Base-by-base conservation (phyloP, 2,113 vertebrate species). In the Ptilorrhoa leucosticta region DNA sequence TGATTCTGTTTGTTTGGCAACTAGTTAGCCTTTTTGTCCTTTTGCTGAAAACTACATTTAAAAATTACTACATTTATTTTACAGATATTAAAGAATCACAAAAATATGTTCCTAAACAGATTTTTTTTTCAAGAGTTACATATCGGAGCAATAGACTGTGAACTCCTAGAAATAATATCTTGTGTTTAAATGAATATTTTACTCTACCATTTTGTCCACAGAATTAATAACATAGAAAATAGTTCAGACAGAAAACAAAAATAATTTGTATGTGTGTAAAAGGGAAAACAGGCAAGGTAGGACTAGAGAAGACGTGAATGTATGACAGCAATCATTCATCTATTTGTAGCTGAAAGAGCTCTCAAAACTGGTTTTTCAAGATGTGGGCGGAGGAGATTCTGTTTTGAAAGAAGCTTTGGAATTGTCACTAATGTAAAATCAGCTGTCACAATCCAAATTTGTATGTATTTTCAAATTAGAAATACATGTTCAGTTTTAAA, bases 281-380 rank as follows among this genome's bases (percentile, higher is more conserved):
- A 79, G 37, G 79, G 37, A 81, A 94, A 85, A 64, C 27, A 84
- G 33, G 37, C 47, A 77, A 84, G 40, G 53, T 87, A 86, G 37
- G 44, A 72, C 23, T 75, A 83, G 58, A 83, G 72, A 94, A 58
- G 72, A 76, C 1, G 0, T 64, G 88, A 78, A 68, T 17, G 24
- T 79, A 87, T 14, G 42, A 90, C 95, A 93, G 63, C 89, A 96
- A 94, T 95, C 75, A 92, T 90, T 97, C 96, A 89, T 73, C 82
- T 96, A 65, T 96, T 95, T 87, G 94, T 95, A 97, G 93, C 96
- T 89, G 94, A 94, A 95, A 83, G 94, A 94, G 24, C 61, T 96
- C 90, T 96, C 83, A 89, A 93, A 98, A 98, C 98, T 97, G 91
- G 97, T 96, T 98, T 97, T 97, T 96, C 97, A 96, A 95, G 97